Evolutionary conservation across 2,797 vertebrate genomes (phyloP).

Genomic region (Centroberyx gerrardi): DNA sequence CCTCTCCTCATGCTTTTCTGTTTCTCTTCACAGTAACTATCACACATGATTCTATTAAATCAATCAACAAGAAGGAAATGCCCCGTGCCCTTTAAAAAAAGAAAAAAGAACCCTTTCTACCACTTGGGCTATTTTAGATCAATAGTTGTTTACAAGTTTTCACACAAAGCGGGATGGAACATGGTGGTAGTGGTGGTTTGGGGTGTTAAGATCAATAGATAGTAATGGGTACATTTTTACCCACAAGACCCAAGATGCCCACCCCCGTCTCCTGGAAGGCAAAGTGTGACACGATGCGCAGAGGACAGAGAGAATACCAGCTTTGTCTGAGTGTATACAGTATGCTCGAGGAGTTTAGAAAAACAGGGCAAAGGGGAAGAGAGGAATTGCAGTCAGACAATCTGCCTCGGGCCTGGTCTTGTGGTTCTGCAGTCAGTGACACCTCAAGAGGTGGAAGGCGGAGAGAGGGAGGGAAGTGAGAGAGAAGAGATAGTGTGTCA

Average conservation of each 20-base stretch:
- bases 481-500: slow-evolving; percentile 54
- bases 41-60: not conserved
- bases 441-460: slow-evolving; percentile 57
- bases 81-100: not conserved
- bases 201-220: slow-evolving; percentile 59
- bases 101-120: not conserved
- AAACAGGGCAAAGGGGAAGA: slow-evolving; percentile 63
- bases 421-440: slow-evolving; percentile 69
- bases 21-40: slow-evolving; percentile 8
- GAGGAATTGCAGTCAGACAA: slow-evolving; percentile 58
- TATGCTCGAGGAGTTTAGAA: slow-evolving; percentile 61
- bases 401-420: slow-evolving; percentile 76
- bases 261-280: slow-evolving; percentile 69
- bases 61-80: not conserved
- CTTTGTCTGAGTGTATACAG: slow-evolving; percentile 68
- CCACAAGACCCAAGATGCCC: slow-evolving; percentile 67
- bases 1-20: not conserved
- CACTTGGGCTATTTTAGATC: slow-evolving; percentile 32
- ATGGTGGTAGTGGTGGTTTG: slow-evolving; percentile 50
- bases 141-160: slow-evolving; percentile 63
- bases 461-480: slow-evolving; percentile 12
- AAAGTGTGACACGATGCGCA: slow-evolving; percentile 76
- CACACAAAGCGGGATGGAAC: slow-evolving; percentile 31
- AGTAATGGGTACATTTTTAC: slow-evolving; percentile 60
- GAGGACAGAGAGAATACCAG: slow-evolving; percentile 61